Conservation (phyloP, 2,888 invertebrate species). For the Hyposoter didymator region DNA sequence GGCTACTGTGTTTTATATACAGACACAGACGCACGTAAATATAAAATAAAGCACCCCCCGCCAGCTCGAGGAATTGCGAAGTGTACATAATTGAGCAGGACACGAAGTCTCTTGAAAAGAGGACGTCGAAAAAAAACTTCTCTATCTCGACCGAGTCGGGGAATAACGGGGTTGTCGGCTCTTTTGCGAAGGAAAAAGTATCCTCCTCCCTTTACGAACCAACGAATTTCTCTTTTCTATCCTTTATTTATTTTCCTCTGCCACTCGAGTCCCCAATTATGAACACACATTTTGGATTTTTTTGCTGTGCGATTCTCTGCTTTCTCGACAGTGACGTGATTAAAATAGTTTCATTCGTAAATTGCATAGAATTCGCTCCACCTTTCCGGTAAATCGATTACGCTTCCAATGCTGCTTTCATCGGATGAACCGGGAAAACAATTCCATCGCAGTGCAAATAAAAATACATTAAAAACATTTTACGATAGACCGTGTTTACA, state of each 20-base stretch:
- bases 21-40: background rate
- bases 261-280: conserved; percentile 49
- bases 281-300: conserved; percentile 55
- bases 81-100: conserved; percentile 61
- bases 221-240: conserved; percentile 44
- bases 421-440: background rate
- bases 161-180: conserved; percentile 14
- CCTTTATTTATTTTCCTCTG: conserved; percentile 31
- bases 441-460: background rate
- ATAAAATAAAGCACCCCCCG: conserved; percentile 51
- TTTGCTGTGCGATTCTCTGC: conserved; percentile 15
- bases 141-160: conserved; percentile 14
- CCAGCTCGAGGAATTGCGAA: conserved; percentile 57
- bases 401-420: background rate
- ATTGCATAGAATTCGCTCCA: conserved; percentile 42
- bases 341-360: conserved; percentile 42
- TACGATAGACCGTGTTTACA: background rate
- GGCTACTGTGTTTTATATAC: conserved; percentile 30
- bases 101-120: conserved; percentile 31
- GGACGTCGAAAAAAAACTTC: conserved; percentile 27
- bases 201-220: conserved; percentile 22
- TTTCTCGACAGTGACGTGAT: conserved; percentile 31
- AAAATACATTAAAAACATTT: background rate
- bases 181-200: conserved; percentile 35
- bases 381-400: background rate